phyloP scores from a whole-genome alignment of 2,797 vertebrate species.

The Galago senegalensis region DNA sequence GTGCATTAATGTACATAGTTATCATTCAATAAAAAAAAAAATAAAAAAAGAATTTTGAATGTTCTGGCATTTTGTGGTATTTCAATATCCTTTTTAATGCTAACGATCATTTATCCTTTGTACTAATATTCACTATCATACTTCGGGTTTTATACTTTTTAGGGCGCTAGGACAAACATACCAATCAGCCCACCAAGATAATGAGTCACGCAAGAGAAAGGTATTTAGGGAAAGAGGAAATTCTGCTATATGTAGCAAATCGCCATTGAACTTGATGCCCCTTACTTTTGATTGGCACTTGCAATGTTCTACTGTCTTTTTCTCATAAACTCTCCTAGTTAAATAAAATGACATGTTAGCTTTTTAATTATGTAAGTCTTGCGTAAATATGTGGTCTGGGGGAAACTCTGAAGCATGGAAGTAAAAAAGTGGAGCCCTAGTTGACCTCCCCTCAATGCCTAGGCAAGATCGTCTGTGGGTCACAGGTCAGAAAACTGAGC shows the following conservation, averaged over 20 bases:
- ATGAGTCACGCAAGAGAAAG: background rate
- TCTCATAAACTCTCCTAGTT: background rate
- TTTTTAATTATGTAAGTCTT: background rate
- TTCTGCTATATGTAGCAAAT: background rate
- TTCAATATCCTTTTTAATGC: background rate
- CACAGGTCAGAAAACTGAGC: slow-evolving; percentile 38
- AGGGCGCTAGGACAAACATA: background rate
- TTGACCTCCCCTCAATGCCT: background rate
- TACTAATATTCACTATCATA: background rate
- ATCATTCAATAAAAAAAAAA: no score
- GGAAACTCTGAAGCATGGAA: background rate
- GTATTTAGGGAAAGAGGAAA: background rate
- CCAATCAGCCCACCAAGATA: background rate
- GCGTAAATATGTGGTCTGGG: background rate
- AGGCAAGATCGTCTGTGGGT: background rate
- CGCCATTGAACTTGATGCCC: background rate
- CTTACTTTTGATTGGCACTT: background rate
- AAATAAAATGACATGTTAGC: background rate
- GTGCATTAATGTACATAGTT: no score
- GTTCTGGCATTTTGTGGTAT: background rate
- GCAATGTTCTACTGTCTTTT: background rate
- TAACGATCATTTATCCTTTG: background rate
- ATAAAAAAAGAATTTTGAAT: background rate
- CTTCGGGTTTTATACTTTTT: background rate
- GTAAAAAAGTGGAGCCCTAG: background rate